phyloP scores from a whole-genome alignment of 2,888 invertebrate genomes.

The Anoncus sp. region DNA sequence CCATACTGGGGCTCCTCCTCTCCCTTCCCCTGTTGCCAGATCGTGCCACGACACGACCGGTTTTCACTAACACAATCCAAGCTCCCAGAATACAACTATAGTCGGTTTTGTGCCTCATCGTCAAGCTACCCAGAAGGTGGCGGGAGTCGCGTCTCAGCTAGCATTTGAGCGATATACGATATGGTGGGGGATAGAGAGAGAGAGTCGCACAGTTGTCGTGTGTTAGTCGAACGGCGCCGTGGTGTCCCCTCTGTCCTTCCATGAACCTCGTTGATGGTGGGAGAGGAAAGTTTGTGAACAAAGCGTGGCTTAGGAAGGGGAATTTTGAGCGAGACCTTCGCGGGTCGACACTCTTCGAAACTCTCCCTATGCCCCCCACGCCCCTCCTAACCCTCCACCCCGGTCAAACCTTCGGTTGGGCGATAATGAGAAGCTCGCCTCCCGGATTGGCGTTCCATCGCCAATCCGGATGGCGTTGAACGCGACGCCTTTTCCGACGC shows the following conservation, averaged over 20 bases:
- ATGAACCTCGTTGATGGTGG: constrained; percentile 16
- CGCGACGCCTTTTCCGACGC: constrained; percentile 84
- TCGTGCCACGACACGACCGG: constrained; percentile 52
- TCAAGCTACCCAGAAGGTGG: constrained; percentile 32
- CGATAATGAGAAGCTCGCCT: constrained; percentile 81
- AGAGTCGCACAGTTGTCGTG: constrained; percentile 4
- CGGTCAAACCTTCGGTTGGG: constrained; percentile 74
- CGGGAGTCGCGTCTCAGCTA: constrained; percentile 51
- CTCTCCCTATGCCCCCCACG: constrained; percentile 39
- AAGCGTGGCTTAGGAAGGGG: constrained; percentile 28
- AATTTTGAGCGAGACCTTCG: background rate
- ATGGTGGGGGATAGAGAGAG: constrained; percentile 22
- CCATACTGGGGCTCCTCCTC: constrained; percentile 79
- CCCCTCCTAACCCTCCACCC: constrained; percentile 80
- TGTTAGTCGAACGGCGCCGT: too few species aligned
- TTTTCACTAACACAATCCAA: constrained; percentile 12
- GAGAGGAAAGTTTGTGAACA: constrained; percentile 10
- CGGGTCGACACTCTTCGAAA: constrained; percentile 31
- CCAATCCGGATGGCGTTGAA: constrained; percentile 83
- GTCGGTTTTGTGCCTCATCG: constrained; percentile 38
- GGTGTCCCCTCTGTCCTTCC: background rate
- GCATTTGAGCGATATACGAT: constrained; percentile 30
- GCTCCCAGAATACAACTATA: background rate
- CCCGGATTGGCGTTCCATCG: constrained; percentile 82
- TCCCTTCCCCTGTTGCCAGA: constrained; percentile 77